Conservation (phyloP, 2,113 vertebrate genomes). For the Eupsittula cactorum region DNA sequence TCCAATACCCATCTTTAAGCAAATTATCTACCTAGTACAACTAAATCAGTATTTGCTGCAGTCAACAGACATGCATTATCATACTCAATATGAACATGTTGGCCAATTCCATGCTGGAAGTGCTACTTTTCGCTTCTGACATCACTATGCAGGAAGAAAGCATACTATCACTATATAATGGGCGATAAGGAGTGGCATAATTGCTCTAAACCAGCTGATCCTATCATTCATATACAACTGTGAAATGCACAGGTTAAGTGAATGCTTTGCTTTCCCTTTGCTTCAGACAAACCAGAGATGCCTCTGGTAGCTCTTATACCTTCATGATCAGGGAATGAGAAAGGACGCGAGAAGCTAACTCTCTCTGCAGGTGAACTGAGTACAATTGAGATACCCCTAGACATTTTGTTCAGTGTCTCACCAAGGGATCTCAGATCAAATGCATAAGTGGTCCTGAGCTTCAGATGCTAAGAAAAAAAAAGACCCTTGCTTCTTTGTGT, state of each 20-base stretch:
- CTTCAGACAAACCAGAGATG: background rate
- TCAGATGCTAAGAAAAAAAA: background rate
- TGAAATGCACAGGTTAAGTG: background rate
- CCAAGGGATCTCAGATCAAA: background rate
- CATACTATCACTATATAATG: background rate
- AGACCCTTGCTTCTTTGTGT: background rate
- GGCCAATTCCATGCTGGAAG: background rate
- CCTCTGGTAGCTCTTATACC: background rate
- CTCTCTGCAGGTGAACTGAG: background rate
- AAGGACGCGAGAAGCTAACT: background rate
- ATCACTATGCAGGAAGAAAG: background rate
- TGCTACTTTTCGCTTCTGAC: background rate
- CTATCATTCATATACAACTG: background rate
- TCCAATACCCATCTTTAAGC: background rate
- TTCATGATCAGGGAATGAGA: background rate
- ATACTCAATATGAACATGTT: background rate
- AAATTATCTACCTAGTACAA: background rate
- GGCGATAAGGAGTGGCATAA: rapidly evolving
- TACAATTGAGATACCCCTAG: background rate
- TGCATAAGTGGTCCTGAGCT: background rate
- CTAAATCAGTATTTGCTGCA: background rate
- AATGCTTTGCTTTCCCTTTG: background rate
- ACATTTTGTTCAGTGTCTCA: background rate
- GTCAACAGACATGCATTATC: background rate
- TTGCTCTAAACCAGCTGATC: background rate